Evolutionary conservation across 2,888 invertebrate species (phyloP).

Genomic region (Cotesia congregata): DNA sequence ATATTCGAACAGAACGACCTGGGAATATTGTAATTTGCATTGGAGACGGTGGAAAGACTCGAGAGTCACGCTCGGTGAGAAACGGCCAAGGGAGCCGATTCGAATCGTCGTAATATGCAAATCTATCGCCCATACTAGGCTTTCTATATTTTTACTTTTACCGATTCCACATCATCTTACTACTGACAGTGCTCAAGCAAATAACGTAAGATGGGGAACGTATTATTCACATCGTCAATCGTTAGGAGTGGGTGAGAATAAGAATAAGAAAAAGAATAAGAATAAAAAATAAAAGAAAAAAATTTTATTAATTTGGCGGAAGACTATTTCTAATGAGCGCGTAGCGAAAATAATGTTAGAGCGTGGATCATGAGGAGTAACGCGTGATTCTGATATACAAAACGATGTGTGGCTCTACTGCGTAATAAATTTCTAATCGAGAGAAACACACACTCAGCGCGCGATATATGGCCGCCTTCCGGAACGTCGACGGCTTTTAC

Average conservation of each 20-base stretch:
- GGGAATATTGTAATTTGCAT: slow-evolving; percentile 70
- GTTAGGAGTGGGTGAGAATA: neutral
- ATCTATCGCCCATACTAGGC: slow-evolving; percentile 47
- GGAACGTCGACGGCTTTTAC: slow-evolving; percentile 68
- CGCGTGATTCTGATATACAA: neutral
- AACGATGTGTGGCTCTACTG: slow-evolving; percentile 26
- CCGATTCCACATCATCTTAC: slow-evolving; percentile 21
- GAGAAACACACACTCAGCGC: slow-evolving; percentile 61
- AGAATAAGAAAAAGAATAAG: neutral
- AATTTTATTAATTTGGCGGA: neutral
- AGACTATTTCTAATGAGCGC: neutral
- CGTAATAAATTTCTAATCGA: slow-evolving; percentile 61
- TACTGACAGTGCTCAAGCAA: slow-evolving; percentile 6
- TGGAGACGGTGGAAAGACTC: slow-evolving; percentile 64
- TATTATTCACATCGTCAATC: slow-evolving; percentile 19
- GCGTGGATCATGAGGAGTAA: too few species aligned
- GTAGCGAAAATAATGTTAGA: neutral
- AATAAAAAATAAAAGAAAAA: neutral
- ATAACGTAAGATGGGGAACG: slow-evolving; percentile 20
- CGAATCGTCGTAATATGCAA: slow-evolving; percentile 66
- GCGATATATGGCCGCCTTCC: slow-evolving; percentile 67
- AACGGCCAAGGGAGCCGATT: slow-evolving; percentile 53
- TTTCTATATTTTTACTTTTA: slow-evolving; percentile 29
- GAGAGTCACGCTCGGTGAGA: slow-evolving; percentile 56
- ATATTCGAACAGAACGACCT: slow-evolving; percentile 62